A percentile compares a stretch with the other conserved stretches of the same genome.
Conservation (phyloP, 2,797 vertebrate species). For the Tadarida brasiliensis region DNA sequence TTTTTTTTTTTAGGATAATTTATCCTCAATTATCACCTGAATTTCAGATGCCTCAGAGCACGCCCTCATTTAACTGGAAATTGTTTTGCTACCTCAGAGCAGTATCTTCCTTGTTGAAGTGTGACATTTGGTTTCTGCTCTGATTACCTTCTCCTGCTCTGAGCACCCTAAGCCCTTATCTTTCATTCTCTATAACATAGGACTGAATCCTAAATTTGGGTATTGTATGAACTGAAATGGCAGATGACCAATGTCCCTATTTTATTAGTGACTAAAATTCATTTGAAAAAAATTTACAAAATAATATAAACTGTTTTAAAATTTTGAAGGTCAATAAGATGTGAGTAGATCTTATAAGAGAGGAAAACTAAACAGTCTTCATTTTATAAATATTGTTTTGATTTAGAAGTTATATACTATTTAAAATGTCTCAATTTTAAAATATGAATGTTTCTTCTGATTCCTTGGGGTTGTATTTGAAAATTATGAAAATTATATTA, state of each 20-base stretch:
- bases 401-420: slow-evolving; percentile 35
- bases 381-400: slow-evolving; percentile 63
- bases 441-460: slow-evolving; percentile 22
- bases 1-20: not conserved
- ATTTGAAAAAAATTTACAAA: slow-evolving; percentile 54
- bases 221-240: not conserved
- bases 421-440: slow-evolving; percentile 40
- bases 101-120: not conserved
- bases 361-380: slow-evolving; percentile 45
- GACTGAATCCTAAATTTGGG: slow-evolving; percentile 23
- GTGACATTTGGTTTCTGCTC: not conserved
- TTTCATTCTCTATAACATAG: not conserved
- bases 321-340: slow-evolving; percentile 1
- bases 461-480: slow-evolving; percentile 26
- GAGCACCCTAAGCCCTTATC: not conserved
- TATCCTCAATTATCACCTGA: not conserved
- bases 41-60: not conserved
- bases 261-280: slow-evolving; percentile 49
- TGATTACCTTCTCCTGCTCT: not conserved
- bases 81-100: slow-evolving; percentile 18
- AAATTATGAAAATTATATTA: slow-evolving; percentile 55
- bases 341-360: slow-evolving; percentile 18
- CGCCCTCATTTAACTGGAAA: not conserved
- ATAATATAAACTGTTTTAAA: not conserved
- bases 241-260: slow-evolving; percentile 5